phyloP scores from a whole-genome alignment of 1,140 invertebrate species.

The Drosophila nigrodunni region DNA sequence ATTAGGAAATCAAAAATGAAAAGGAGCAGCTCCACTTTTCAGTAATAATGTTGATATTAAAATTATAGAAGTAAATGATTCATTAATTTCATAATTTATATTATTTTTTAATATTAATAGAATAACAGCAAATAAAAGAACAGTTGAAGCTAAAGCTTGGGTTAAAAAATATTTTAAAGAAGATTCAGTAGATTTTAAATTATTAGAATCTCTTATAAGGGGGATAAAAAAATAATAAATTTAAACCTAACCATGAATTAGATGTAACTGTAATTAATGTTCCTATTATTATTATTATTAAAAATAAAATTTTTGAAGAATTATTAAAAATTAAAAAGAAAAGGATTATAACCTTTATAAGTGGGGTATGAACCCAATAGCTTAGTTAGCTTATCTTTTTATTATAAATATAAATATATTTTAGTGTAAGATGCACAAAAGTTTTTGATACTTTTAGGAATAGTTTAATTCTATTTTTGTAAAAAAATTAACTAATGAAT shows the following conservation, averaged over 20 bases:
- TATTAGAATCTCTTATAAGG: slow-evolving; percentile 84
- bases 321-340: slow-evolving; percentile 85
- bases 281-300: slow-evolving; percentile 39
- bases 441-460: slow-evolving; percentile 86
- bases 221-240: slow-evolving; percentile 85
- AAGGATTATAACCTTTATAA: slow-evolving; percentile 85
- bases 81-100: slow-evolving; percentile 52
- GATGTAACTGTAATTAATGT: slow-evolving; percentile 84
- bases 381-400: slow-evolving; percentile 85
- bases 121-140: slow-evolving; percentile 85
- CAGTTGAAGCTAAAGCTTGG: slow-evolving; percentile 36
- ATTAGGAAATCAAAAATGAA: slow-evolving; percentile 85
- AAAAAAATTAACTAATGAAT: not conserved
- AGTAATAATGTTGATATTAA: slow-evolving; percentile 76
- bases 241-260: slow-evolving; percentile 61
- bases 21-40: slow-evolving; percentile 83
- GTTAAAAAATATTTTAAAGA: slow-evolving; percentile 9
- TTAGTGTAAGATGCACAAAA: slow-evolving; percentile 86
- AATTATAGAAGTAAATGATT: slow-evolving; percentile 52
- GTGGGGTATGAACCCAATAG: slow-evolving; percentile 85
- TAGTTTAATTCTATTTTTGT: slow-evolving; percentile 85
- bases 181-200: slow-evolving; percentile 79
- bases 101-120: slow-evolving; percentile 83
- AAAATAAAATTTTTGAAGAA: slow-evolving; percentile 85
- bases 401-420: slow-evolving; percentile 83